Evolutionary conservation across 2,888 invertebrate genomes (phyloP).

Genomic region (Aproaerema taeniolella): DNA sequence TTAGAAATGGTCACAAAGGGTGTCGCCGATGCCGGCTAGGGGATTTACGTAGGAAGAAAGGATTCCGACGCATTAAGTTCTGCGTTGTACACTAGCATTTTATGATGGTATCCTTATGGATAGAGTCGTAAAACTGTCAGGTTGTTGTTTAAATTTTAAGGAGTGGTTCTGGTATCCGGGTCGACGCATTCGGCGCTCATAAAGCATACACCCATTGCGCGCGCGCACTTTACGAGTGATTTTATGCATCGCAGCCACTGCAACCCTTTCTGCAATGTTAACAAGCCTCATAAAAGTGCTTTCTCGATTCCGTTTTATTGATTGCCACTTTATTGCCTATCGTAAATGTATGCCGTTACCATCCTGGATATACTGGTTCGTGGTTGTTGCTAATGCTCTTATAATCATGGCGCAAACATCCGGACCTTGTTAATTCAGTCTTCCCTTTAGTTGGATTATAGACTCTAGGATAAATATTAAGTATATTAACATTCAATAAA

Average conservation of each 20-base stretch:
- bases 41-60: slow-evolving; percentile 44
- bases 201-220: slow-evolving; percentile 25
- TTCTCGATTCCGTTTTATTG: slow-evolving; percentile 1
- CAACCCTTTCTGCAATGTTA: slow-evolving; percentile 34
- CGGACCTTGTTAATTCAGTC: too few species aligned
- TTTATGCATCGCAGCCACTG: slow-evolving; percentile 38
- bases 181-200: slow-evolving; percentile 46
- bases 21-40: slow-evolving; percentile 46
- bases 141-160: slow-evolving; percentile 26
- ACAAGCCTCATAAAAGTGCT: slow-evolving; percentile 30
- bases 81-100: slow-evolving; percentile 27
- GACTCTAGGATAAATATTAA: too few species aligned
- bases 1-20: slow-evolving; percentile 57
- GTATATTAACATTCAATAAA: too few species aligned
- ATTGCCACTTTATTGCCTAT: slow-evolving; percentile 15
- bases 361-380: not conserved
- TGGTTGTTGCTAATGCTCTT: too few species aligned
- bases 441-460: too few species aligned
- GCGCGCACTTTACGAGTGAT: slow-evolving; percentile 40
- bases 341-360: slow-evolving; percentile 1
- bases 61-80: slow-evolving; percentile 50
- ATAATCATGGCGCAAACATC: too few species aligned
- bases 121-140: slow-evolving; percentile 62
- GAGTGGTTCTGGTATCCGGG: slow-evolving; percentile 36
- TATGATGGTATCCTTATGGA: slow-evolving; percentile 46